These are phyloP conservation scores for Euzophera pinguis DNA, from an alignment of 2,888 invertebrate genomes.

Conservation along the genomic window DNA sequence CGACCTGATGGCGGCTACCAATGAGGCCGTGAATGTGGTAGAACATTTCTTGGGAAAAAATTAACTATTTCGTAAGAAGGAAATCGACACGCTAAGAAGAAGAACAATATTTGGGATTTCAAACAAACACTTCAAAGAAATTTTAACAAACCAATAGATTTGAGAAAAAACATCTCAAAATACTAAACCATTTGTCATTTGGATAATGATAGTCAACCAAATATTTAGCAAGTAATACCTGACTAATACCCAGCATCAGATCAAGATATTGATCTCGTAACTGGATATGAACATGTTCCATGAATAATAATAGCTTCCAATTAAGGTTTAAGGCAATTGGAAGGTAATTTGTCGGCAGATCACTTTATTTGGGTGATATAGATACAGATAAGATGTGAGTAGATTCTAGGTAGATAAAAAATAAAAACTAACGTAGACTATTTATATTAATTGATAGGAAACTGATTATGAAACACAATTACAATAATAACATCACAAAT, in stretches of 20 bases:
- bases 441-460: too few species aligned
- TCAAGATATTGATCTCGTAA: constrained; percentile 18
- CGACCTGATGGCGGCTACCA: too few species aligned
- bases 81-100: too few species aligned
- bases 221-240: constrained; percentile 15
- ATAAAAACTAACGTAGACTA: too few species aligned
- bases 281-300: constrained; percentile 13
- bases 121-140: too few species aligned
- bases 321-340: constrained; percentile 23
- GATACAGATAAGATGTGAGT: not conserved
- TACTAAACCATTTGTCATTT: not conserved
- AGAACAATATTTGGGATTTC: too few species aligned
- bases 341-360: constrained; percentile 22
- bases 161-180: not conserved
- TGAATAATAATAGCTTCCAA: constrained; percentile 27
- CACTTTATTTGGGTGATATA: constrained; percentile 13
- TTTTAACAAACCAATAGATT: not conserved
- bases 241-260: constrained; percentile 15
- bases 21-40: too few species aligned
- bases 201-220: constrained; percentile 1
- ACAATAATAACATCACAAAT: too few species aligned
- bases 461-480: too few species aligned
- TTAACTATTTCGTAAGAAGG: too few species aligned
- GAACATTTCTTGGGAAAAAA: too few species aligned
- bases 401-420: too few species aligned